Conservation (phyloP, 2,113 vertebrate genomes). For the Alces alces region DNA sequence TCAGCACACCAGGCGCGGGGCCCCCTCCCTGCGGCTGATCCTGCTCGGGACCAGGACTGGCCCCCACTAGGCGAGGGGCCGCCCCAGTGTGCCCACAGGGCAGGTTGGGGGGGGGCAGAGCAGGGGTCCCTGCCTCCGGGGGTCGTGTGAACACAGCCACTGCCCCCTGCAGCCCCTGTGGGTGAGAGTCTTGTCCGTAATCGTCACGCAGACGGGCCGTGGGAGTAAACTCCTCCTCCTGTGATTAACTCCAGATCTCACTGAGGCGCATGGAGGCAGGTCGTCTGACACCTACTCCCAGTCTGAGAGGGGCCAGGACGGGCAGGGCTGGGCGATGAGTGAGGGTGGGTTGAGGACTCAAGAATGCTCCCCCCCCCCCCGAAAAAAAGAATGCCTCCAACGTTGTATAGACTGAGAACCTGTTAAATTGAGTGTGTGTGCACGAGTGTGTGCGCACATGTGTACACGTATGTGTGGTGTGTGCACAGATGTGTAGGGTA, state of each 20-base stretch:
- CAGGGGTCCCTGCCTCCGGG: neutral
- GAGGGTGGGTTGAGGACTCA: neutral
- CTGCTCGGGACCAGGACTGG: neutral
- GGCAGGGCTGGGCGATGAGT: neutral
- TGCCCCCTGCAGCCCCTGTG: neutral
- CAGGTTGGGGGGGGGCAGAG: neutral
- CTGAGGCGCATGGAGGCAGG: neutral
- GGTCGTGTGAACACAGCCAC: neutral
- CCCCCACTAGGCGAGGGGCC: neutral
- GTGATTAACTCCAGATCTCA: neutral
- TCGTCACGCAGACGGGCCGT: rapidly evolving
- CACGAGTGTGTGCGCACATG: too few relatives aligned
- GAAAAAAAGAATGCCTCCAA: too few relatives aligned
- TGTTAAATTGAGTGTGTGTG: neutral
- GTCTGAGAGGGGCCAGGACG: neutral
- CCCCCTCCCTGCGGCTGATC: neutral
- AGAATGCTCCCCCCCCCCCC: neutral
- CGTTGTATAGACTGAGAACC: neutral
- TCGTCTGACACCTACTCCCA: neutral
- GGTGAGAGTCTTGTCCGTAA: neutral
- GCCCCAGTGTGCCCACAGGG: neutral
- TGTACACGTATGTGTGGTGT: too few relatives aligned
- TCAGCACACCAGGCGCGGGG: rapidly evolving
- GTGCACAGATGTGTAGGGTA: too few relatives aligned
- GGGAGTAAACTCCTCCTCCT: neutral